These are phyloP conservation scores for Melanotaenia duboulayi DNA, from an alignment of 2,113 vertebrate genomes.

Conservation along the genomic window DNA sequence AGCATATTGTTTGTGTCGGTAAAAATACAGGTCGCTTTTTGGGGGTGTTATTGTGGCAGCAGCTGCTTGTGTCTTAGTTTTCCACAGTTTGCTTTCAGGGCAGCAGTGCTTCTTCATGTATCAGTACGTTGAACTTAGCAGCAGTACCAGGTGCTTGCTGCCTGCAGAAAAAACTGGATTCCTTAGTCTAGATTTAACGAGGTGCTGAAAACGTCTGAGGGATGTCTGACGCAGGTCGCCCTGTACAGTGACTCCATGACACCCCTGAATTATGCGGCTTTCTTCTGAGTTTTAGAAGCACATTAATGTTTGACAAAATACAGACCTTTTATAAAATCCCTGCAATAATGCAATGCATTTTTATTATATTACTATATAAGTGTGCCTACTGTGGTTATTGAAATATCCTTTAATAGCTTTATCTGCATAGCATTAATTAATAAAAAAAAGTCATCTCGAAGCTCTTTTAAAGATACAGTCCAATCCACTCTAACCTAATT, in stretches of 20 bases:
- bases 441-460: no score
- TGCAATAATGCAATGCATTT: no score
- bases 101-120: background rate
- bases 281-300: conserved; percentile 1
- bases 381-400: no score
- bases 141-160: conserved; percentile 11
- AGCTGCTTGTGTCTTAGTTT: conserved; percentile 21
- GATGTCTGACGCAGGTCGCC: background rate
- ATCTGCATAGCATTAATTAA: no score
- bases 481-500: no score
- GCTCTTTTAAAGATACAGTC: no score
- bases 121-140: background rate
- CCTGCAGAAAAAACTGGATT: conserved; percentile 1
- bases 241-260: background rate
- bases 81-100: background rate
- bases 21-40: background rate
- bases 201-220: background rate
- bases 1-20: conserved; percentile 43
- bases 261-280: no score
- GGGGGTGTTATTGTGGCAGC: background rate
- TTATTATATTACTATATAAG: no score
- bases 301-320: background rate
- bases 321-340: no score
- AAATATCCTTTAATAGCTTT: no score
- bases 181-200: background rate